Percentiles rank a stretch among this genome's conserved stretches.
These are phyloP conservation scores for Cuculus canorus DNA, from an alignment of 2,797 vertebrate species.

Conservation along the genomic window DNA sequence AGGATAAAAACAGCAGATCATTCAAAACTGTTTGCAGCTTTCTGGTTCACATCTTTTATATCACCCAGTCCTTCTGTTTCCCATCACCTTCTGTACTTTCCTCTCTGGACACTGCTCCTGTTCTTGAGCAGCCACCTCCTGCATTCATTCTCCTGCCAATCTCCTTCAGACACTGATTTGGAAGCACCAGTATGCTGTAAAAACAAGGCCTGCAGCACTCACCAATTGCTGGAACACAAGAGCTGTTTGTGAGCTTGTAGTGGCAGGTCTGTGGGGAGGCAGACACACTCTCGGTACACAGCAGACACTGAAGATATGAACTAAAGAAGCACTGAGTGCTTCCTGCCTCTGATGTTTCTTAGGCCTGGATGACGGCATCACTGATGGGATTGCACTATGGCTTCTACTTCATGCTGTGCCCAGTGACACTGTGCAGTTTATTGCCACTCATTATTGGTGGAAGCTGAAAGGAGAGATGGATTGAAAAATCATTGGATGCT, in stretches of 20 bases:
- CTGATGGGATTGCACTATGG: neutral
- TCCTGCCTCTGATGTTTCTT: neutral
- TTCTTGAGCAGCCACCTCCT: neutral
- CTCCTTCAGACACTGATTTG: neutral
- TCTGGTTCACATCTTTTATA: neutral
- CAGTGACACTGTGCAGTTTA: neutral
- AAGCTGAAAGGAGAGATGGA: neutral
- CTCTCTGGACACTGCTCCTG: neutral
- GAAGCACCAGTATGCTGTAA: neutral
- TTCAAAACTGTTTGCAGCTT: neutral
- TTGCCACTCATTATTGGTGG: neutral
- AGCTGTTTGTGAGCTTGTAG: neutral
- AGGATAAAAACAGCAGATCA: neutral
- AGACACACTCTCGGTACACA: neutral
- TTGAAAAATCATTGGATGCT: neutral
- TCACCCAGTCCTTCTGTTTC: neutral
- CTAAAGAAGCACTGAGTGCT: neutral
- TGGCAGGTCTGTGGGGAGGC: neutral
- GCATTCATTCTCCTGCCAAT: neutral
- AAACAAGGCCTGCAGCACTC: neutral
- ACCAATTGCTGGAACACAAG: neutral
- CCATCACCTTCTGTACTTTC: neutral
- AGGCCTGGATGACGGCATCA: neutral
- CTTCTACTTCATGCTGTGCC: neutral
- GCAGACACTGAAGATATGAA: neutral